Conservation (phyloP, 1,140 invertebrate genomes). For the Zaprionus inermis region DNA sequence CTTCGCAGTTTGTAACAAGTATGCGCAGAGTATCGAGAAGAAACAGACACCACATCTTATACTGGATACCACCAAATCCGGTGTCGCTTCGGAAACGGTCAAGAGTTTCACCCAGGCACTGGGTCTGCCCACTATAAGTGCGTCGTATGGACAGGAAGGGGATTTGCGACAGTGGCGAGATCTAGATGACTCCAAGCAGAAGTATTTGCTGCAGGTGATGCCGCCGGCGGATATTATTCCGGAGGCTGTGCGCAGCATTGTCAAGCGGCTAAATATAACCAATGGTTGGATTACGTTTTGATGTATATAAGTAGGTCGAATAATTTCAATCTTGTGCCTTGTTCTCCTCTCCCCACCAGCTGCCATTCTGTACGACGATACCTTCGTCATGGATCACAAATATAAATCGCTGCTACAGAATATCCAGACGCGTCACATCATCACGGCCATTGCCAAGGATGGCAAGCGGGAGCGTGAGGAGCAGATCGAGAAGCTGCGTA, state of each 20-base stretch:
- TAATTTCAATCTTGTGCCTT: not conserved
- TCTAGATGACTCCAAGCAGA: slow-evolving; percentile 87
- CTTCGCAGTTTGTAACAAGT: slow-evolving; percentile 88
- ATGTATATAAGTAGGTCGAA: not conserved
- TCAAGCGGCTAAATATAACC: slow-evolving; percentile 92
- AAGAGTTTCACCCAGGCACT: slow-evolving; percentile 92
- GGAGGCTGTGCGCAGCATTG: slow-evolving; percentile 91
- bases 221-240: slow-evolving; percentile 93
- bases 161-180: slow-evolving; percentile 92
- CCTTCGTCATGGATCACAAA: slow-evolving; percentile 96
- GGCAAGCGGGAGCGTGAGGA: slow-evolving; percentile 85
- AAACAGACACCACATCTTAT: slow-evolving; percentile 90
- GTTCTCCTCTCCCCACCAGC: slow-evolving; percentile 75
- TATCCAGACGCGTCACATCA: slow-evolving; percentile 93
- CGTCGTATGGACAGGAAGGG: slow-evolving; percentile 92
- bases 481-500: slow-evolving; percentile 89
- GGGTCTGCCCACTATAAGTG: slow-evolving; percentile 92
- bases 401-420: slow-evolving; percentile 95
- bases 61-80: slow-evolving; percentile 91
- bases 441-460: slow-evolving; percentile 87
- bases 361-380: slow-evolving; percentile 94
- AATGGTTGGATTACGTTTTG: slow-evolving; percentile 85
- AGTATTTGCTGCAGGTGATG: slow-evolving; percentile 90
- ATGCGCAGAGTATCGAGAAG: slow-evolving; percentile 87
- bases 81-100: slow-evolving; percentile 91